Base-by-base conservation (phyloP, 2,797 vertebrate species). In the Dendrocincla fuliginosa region DNA sequence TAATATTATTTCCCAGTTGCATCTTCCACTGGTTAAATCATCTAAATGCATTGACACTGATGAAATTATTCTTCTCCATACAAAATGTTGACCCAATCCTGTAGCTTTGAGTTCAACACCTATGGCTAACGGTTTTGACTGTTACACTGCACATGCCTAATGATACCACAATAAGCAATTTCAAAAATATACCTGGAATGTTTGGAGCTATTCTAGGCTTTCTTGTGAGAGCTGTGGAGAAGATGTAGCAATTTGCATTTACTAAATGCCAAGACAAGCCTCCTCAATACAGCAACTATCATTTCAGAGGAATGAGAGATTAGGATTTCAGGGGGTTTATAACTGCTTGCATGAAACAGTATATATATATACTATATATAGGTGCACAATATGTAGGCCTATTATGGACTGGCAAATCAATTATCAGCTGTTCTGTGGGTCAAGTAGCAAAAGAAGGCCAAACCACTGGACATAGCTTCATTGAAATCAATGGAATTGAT, bases 381-480 rank as follows among this genome's bases (percentile, higher is more conserved):
- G n/a, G 49, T 81, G 23, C 44, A 80, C 37, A 80, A 89, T 77
- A 76, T 37, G 70, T 22, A 52, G 64, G 37, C 27, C 33, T 92
- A n/a, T 89, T 90, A 92, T 16, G 87, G 84, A 70, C 65, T 81
- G 52, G 82, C 35, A 93, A 93, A 79, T 39, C 56, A 90, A 93
- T 92, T 93, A 96, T 41, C 44, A 80, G 49, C n/a, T 82, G 52
- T 39, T 30, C 64, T 76, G 61, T 33, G 59, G 74, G 90, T 90
- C 88, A 93, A 91, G 19, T 9, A 74, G 44, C 27, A 67, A 78
- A 89, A 69, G 35, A 35, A 87, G 37, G 33, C 24, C 65, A 94
- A 92, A 85, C 33, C 32, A 69, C 39, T 30, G 22, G 88, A 81
- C 53, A 30, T 1, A 57, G 33, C n/a, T 81, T 53, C 57, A 84